Evolutionary conservation across 1,140 invertebrate species (phyloP).

Genomic region (Helicoverpa armigera): DNA sequence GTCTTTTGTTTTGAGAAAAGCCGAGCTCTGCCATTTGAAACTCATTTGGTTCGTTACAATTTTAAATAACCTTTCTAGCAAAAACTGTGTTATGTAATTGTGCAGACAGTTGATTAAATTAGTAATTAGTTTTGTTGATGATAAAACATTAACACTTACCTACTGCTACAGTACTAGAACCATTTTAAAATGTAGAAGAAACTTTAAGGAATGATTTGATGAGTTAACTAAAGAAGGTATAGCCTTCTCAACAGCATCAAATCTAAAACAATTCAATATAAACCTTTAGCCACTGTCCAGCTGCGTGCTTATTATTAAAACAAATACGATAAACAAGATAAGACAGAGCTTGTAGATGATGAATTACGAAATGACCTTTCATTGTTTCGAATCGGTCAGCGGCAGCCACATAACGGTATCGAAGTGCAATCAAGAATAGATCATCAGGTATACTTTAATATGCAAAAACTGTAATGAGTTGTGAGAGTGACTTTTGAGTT

Average conservation of each 20-base stretch:
- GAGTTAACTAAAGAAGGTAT: background rate
- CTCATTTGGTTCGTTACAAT: conserved; percentile 13
- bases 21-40: conserved; percentile 15
- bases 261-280: conserved; percentile 15
- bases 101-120: background rate
- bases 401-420: conserved; percentile 51
- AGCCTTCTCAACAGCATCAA: background rate
- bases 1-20: conserved; percentile 33
- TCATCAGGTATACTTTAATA: conserved; percentile 42
- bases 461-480: conserved; percentile 35
- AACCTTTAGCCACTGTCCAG: conserved; percentile 13
- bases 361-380: conserved; percentile 56
- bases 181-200: no score
- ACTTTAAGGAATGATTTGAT: no score
- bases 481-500: conserved; percentile 24
- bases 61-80: conserved; percentile 8
- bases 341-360: conserved; percentile 55
- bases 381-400: conserved; percentile 58
- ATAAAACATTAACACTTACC: no score
- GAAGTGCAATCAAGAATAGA: conserved; percentile 52
- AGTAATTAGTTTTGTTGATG: no score
- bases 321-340: conserved; percentile 54
- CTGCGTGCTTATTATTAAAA: conserved; percentile 35
- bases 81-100: conserved; percentile 27
- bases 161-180: no score